Conservation (phyloP, 2,113 vertebrate species). For the Acanthochromis polyacanthus region DNA sequence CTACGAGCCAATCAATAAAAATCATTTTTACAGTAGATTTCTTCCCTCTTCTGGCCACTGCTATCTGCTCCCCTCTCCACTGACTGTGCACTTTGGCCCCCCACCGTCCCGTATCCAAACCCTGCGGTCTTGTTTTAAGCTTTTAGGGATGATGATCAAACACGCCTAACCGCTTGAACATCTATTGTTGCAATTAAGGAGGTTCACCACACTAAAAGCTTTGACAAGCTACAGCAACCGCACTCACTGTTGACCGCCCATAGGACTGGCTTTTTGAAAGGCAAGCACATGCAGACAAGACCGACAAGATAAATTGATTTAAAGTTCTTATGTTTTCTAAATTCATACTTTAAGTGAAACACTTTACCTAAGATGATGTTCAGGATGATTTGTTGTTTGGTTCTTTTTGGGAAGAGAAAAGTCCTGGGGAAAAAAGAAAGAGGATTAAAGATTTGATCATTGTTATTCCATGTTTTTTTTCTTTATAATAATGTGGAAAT, state of each 20-base stretch:
- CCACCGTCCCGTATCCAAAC: slow-evolving; percentile 76
- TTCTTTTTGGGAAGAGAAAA: neutral
- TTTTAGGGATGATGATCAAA: slow-evolving; percentile 76
- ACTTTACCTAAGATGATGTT: slow-evolving; percentile 56
- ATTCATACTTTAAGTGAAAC: neutral
- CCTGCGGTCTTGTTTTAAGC: slow-evolving; percentile 85
- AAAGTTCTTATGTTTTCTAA: neutral
- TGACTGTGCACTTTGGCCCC: slow-evolving; percentile 49
- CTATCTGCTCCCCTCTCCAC: slow-evolving; percentile 34
- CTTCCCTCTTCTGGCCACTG: slow-evolving; percentile 60
- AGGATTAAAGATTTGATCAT: neutral
- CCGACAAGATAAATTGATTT: neutral
- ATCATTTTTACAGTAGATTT: slow-evolving; percentile 79
- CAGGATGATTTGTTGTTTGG: neutral
- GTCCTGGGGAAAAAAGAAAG: slow-evolving; percentile 39
- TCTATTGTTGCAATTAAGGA: slow-evolving; percentile 68
- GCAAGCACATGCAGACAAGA: neutral
- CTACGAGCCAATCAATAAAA: slow-evolving; percentile 83
- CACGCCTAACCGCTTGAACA: slow-evolving; percentile 77
- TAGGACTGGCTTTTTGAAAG: neutral
- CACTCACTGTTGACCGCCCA: slow-evolving; percentile 28
- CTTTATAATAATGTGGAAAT: neutral
- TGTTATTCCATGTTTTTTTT: neutral
- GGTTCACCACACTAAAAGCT: slow-evolving; percentile 66
- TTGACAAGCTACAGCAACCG: slow-evolving; percentile 56